Conservation (phyloP, 30 jellyfish, hydroid and myxozoan species). For the Pelagia noctiluca region DNA sequence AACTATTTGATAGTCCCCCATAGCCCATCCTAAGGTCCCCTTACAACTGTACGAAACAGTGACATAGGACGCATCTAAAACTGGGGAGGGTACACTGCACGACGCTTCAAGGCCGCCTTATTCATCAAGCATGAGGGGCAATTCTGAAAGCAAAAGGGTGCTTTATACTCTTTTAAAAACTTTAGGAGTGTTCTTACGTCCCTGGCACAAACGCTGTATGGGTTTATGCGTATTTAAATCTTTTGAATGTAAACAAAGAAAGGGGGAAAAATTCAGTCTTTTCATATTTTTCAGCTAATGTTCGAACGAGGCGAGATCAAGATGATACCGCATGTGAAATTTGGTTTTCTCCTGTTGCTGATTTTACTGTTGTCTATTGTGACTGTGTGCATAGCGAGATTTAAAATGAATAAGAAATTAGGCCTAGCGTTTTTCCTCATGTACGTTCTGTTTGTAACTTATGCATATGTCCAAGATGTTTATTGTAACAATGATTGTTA, state of each 20-base stretch:
- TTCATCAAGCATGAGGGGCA: neutral
- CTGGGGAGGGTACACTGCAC: no score
- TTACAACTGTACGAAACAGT: no score
- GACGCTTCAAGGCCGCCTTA: neutral
- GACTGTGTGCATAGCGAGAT: conserved; percentile 66
- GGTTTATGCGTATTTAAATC: neutral
- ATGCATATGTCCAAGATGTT: conserved; percentile 93
- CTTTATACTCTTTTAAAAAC: neutral
- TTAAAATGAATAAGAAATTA: conserved; percentile 71
- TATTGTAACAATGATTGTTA: conserved; percentile 78
- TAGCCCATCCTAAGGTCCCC: no score
- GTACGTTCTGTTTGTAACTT: conserved; percentile 86
- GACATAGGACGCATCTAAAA: no score
- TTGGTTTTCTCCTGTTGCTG: conserved; percentile 81
- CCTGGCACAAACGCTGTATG: neutral
- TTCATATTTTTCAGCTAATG: conserved; percentile 51
- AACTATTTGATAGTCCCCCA: no score
- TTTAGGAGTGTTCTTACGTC: neutral
- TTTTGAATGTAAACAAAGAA: neutral
- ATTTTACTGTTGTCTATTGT: conserved; percentile 66
- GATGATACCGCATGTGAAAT: conserved; percentile 90
- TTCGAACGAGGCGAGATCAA: conserved; percentile 77
- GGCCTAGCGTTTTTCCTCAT: conserved; percentile 74
- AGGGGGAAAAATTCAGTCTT: neutral
- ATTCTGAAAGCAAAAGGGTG: neutral